phyloP scores from a whole-genome alignment of 1,140 invertebrate species.

The Pogonomyrmex californicus region DNA sequence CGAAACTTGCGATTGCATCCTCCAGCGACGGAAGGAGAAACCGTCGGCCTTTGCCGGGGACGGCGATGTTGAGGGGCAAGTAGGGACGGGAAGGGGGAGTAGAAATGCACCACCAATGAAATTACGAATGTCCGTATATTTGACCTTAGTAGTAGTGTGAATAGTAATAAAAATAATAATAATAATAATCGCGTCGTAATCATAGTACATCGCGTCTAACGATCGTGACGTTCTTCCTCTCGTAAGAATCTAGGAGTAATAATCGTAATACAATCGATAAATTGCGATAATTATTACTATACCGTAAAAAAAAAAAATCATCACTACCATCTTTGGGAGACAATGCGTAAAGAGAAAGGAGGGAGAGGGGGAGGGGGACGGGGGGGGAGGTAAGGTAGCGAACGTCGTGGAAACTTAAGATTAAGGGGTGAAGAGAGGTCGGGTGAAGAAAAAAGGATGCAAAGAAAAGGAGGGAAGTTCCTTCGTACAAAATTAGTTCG shows the following conservation, averaged over 20 bases:
- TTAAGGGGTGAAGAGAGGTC: constrained; percentile 6
- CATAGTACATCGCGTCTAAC: constrained; percentile 76
- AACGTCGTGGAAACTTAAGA: constrained; percentile 28
- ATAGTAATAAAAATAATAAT: constrained; percentile 67
- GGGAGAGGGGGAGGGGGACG: background rate
- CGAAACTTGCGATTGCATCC: constrained; percentile 32
- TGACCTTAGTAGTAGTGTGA: constrained; percentile 77
- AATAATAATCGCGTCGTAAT: constrained; percentile 77
- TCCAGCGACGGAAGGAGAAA: background rate
- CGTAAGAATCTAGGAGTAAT: constrained; percentile 71
- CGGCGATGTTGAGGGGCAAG: background rate
- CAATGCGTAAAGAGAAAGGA: constrained; percentile 71
- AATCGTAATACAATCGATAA: constrained; percentile 72
- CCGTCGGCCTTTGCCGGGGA: background rate
- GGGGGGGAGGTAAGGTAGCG: constrained; percentile 44
- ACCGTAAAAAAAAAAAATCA: constrained; percentile 72
- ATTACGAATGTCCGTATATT: constrained; percentile 82
- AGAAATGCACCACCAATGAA: constrained; percentile 63
- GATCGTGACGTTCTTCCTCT: constrained; percentile 65
- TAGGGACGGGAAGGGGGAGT: background rate
- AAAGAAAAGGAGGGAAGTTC: constrained; percentile 50
- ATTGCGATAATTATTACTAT: constrained; percentile 70
- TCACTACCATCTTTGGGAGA: constrained; percentile 83
- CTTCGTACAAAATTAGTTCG: constrained; percentile 74
- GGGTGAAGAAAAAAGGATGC: constrained; percentile 21